phyloP scores from a whole-genome alignment of 2,797 vertebrate species.

The Sebastes steindachneri region DNA sequence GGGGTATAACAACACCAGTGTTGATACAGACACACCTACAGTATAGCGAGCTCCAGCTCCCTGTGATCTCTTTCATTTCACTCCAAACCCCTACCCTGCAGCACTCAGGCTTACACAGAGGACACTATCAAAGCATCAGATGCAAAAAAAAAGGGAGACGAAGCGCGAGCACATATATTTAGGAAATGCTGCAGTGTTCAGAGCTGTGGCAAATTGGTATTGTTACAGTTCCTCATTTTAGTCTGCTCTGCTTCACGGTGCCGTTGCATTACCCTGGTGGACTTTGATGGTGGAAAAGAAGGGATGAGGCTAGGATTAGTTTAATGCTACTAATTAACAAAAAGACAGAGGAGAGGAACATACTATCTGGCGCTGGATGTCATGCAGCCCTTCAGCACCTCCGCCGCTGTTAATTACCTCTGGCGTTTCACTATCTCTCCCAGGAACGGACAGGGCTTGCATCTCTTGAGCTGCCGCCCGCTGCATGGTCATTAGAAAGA shows the following conservation, averaged over 20 bases:
- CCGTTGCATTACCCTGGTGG: constrained; percentile 57
- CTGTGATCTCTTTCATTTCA: constrained; percentile 74
- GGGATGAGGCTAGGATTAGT: constrained; percentile 70
- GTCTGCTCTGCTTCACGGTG: constrained; percentile 55
- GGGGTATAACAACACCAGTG: constrained; percentile 54
- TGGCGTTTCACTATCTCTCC: constrained; percentile 59
- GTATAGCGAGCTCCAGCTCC: constrained; percentile 53
- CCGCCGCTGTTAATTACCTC: constrained; percentile 76
- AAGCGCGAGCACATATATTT: constrained; percentile 62
- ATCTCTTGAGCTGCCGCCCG: constrained; percentile 58
- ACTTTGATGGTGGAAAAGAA: constrained; percentile 69
- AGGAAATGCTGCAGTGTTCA: constrained; percentile 67
- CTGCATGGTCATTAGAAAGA: constrained; percentile 63
- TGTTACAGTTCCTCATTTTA: constrained; percentile 65
- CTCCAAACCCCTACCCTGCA: constrained; percentile 67
- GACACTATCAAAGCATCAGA: constrained; percentile 72
- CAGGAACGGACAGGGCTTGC: constrained; percentile 49
- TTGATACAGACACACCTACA: constrained; percentile 64
- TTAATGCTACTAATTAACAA: constrained; percentile 80
- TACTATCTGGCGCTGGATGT: constrained; percentile 65
- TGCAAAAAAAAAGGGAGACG: constrained; percentile 33
- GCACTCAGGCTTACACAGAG: constrained; percentile 66
- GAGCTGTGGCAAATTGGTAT: constrained; percentile 68
- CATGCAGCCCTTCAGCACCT: constrained; percentile 69
- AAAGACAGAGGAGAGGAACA: constrained; percentile 68